Base-by-base conservation (phyloP, 2,888 invertebrate genomes). In the Phaedon cochleariae region DNA sequence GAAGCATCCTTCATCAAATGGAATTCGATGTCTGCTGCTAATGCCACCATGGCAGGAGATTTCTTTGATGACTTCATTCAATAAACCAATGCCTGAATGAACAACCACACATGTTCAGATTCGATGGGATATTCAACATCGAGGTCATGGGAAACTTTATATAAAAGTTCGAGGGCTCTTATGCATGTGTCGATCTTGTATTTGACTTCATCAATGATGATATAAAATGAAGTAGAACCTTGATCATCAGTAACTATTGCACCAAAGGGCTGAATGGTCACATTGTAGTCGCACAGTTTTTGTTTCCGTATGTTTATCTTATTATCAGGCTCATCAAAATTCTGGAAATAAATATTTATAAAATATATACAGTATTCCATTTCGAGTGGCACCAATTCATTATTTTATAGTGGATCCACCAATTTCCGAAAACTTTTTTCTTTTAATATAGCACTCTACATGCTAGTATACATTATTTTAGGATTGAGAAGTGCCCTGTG, bases 181-280 rank as follows among this genome's bases (percentile, higher is more conserved):
- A 58, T 46, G 31, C 22, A 45, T 21, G 58, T 20, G 29, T 21
- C 58, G 21, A 45, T 12, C 21, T 58, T 58, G 37, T 55, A 55
- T 37, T 55, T 55, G 15, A 37, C 20, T n/a, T 55, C 37, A 55
- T 55, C 37, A 17, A 55, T 12, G 12, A 55, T 37, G 18, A 55
- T 12, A 20, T 55, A 55, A 37, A 20, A 48, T 20, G 20, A 1
- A 20, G 6, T 20, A 10, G 21, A 20, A 12, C 20, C 20, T 48
- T 20, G 20, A 5, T 15, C n/a, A 0, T 7, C n/a, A 58, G 10
- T 6, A 17, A 57, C 10, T 29, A 49, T 15, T 17, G 5, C 10
- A 9, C 9, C 31, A 34, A 34, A 34, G 10, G 31, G 31, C 31
- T 34, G 31, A 5, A 34, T 9, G 10, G 31, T 34, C 10, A 34